These are phyloP conservation scores for Thysanoteuthis rhombus DNA, from an alignment of 2,888 invertebrate genomes.

Conservation along the genomic window DNA sequence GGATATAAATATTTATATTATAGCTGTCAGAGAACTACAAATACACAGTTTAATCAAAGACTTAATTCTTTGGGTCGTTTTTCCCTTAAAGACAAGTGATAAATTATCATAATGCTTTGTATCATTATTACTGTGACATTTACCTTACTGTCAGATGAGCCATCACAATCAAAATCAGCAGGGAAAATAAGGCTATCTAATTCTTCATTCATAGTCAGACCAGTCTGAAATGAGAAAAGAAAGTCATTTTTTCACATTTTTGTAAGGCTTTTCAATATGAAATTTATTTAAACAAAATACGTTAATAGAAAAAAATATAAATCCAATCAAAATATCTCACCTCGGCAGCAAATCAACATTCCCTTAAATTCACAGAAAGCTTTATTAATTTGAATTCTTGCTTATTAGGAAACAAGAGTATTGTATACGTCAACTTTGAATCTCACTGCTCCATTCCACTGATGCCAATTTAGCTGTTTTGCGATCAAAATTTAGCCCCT, in stretches of 20 bases:
- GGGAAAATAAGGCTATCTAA: constrained; percentile 44
- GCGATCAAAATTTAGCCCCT: too few species aligned
- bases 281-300: too few species aligned
- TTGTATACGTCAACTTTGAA: too few species aligned
- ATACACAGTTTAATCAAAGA: background rate
- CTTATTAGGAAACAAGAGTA: too few species aligned
- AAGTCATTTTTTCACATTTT: background rate
- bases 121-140: background rate
- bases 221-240: constrained; percentile 37
- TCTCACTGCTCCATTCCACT: too few species aligned
- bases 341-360: too few species aligned
- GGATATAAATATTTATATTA: background rate
- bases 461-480: too few species aligned
- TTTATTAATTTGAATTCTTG: too few species aligned
- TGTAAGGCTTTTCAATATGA: background rate
- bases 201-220: constrained; percentile 36
- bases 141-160: constrained; percentile 48
- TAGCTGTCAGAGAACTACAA: background rate
- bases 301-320: too few species aligned
- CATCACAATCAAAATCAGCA: constrained; percentile 56
- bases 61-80: background rate
- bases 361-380: too few species aligned
- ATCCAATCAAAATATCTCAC: too few species aligned
- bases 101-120: background rate
- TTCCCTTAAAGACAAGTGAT: background rate